Percentiles rank a stretch among this genome's conserved stretches.
phyloP scores from a whole-genome alignment of 53 echinoderm and acorn worm genomes.

The Mesocentrotus franciscanus region DNA sequence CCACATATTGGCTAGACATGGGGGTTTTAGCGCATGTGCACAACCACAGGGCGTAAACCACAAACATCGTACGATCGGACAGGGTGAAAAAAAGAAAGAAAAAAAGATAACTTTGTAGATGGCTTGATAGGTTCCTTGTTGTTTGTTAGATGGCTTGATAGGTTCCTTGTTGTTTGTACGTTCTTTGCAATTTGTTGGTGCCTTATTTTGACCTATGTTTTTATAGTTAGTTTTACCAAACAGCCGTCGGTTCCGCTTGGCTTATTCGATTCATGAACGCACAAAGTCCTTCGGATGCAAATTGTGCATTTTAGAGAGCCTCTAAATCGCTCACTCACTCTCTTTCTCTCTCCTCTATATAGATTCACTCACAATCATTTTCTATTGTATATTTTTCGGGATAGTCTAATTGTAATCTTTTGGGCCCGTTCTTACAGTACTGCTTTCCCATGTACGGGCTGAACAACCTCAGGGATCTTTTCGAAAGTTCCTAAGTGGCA shows the following conservation, averaged over 20 bases:
- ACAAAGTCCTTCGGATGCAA: no score
- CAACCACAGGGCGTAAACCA: conserved; percentile 51
- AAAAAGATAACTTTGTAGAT: neutral
- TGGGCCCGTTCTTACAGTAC: no score
- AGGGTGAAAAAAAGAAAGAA: neutral
- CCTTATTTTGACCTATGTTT: neutral
- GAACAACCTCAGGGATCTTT: neutral
- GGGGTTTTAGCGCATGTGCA: conserved; percentile 25
- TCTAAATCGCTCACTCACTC: neutral
- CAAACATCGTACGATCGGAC: conserved; percentile 55
- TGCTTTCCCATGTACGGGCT: neutral
- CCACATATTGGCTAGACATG: neutral
- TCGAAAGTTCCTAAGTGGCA: neutral
- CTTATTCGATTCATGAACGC: neutral
- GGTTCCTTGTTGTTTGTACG: conserved; percentile 4
- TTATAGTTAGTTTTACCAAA: neutral
- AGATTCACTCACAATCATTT: neutral
- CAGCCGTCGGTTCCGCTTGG: neutral
- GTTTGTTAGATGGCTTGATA: conserved; percentile 7
- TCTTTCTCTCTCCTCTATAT: neutral
- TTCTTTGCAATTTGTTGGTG: neutral
- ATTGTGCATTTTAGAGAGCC: no score
- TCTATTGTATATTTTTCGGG: neutral
- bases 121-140: neutral
- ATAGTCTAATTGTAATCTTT: no score